phyloP scores from a whole-genome alignment of 2,888 invertebrate genomes.

The Pachydiplax longipennis region DNA sequence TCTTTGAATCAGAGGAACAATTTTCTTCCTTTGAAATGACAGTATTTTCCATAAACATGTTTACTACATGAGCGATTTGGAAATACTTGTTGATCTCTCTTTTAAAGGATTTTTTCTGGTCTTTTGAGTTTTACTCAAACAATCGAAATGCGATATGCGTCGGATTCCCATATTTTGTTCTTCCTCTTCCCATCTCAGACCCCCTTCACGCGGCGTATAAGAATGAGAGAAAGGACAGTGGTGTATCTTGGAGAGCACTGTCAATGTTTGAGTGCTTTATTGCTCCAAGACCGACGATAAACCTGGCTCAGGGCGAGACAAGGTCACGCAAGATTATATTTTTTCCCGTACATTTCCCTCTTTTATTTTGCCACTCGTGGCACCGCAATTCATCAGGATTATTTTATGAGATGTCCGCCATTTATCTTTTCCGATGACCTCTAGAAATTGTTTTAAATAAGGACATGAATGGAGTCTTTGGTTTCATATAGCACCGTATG shows the following conservation, averaged over 20 bases:
- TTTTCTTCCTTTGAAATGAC: too few species aligned
- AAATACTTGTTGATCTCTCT: not conserved
- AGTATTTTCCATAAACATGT: too few species aligned
- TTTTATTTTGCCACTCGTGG: not conserved
- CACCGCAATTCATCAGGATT: not conserved
- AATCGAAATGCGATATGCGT: not conserved
- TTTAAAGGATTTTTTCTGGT: not conserved
- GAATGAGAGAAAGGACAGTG: not conserved
- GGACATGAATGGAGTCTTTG: too few species aligned
- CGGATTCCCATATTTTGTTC: not conserved
- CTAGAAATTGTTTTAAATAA: not conserved
- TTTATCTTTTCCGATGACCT: not conserved
- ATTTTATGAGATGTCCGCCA: not conserved
- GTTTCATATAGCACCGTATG: too few species aligned
- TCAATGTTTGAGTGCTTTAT: slow-evolving; percentile 26
- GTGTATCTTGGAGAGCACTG: not conserved
- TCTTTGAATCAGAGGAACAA: too few species aligned
- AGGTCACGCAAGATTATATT: not conserved
- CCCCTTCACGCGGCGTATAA: not conserved
- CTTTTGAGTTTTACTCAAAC: not conserved
- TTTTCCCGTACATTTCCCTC: not conserved
- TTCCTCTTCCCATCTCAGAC: not conserved
- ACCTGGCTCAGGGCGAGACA: not conserved
- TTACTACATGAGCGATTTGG: not conserved
- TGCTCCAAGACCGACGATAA: not conserved